These are phyloP conservation scores for Agrypnus murinus DNA, from an alignment of 2,888 invertebrate species.

Conservation along the genomic window DNA sequence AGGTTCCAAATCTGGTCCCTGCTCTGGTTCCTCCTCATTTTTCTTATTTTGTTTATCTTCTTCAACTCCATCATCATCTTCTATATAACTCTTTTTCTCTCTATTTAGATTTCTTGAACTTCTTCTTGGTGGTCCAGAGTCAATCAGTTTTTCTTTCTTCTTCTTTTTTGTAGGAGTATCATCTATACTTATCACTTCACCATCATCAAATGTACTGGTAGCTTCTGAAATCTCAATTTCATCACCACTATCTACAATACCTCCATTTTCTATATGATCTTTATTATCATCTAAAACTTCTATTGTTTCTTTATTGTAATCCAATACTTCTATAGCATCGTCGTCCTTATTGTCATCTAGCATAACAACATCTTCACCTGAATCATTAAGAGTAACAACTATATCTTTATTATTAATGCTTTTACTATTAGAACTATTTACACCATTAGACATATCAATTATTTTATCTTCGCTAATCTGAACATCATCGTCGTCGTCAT, in stretches of 20 bases:
- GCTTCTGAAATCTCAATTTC: slow-evolving; percentile 47
- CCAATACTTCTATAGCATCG: slow-evolving; percentile 48
- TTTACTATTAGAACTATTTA: slow-evolving; percentile 27
- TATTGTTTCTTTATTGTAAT: slow-evolving; percentile 42
- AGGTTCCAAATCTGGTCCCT: too few relatives aligned
- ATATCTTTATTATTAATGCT: slow-evolving; percentile 35
- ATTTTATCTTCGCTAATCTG: slow-evolving; percentile 39
- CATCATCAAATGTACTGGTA: slow-evolving; percentile 15
- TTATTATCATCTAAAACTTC: slow-evolving; percentile 19
- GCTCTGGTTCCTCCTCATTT: neutral
- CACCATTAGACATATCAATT: slow-evolving; percentile 47
- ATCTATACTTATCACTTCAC: slow-evolving; percentile 58
- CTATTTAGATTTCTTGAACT: slow-evolving; percentile 76
- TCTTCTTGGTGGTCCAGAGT: slow-evolving; percentile 69
- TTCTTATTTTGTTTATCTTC: neutral
- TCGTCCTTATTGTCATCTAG: slow-evolving; percentile 62
- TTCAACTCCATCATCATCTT: slow-evolving; percentile 49
- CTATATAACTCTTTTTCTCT: slow-evolving; percentile 42
- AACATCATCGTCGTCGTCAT: slow-evolving; percentile 53
- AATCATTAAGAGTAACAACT: slow-evolving; percentile 62
- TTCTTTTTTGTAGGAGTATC: slow-evolving; percentile 70
- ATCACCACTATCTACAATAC: slow-evolving; percentile 56
- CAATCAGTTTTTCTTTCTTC: slow-evolving; percentile 54
- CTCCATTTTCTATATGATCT: slow-evolving; percentile 43
- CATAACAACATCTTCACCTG: slow-evolving; percentile 66